Percentiles rank a stretch among this genome's conserved stretches.
Conservation (phyloP, 2,797 vertebrate species). For the Anguilla pacifica region DNA sequence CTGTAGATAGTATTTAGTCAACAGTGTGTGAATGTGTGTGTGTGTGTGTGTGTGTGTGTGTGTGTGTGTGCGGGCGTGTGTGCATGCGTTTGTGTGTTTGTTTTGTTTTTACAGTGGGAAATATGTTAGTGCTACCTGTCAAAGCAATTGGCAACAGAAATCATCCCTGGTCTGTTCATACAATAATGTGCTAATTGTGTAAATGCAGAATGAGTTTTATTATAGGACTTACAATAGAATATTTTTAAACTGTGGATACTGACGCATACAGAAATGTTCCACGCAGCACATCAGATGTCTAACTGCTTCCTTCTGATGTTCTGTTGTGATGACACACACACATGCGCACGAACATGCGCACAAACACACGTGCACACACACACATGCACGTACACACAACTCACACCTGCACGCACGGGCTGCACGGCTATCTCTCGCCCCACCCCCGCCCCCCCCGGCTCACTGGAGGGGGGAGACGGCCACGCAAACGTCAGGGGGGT, state of each 20-base stretch:
- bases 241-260: not conserved
- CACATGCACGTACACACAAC: slow-evolving; percentile 27
- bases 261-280: not conserved
- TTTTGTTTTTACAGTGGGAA: not conserved
- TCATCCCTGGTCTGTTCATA: not conserved
- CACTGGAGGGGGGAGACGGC: slow-evolving; percentile 52
- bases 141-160: not conserved
- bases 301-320: not conserved
- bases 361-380: slow-evolving; percentile 18
- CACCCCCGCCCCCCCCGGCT: not conserved
- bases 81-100: not conserved
- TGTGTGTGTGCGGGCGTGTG: not conserved
- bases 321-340: slow-evolving; percentile 34
- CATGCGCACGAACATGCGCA: slow-evolving; percentile 29
- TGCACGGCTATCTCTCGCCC: too few species aligned
- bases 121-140: not conserved
- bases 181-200: not conserved
- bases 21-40: not conserved
- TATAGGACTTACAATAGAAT: not conserved
- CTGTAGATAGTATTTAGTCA: not conserved
- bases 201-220: not conserved
- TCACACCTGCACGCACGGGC: slow-evolving; percentile 8
- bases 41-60: not conserved
- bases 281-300: not conserved
- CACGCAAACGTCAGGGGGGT: slow-evolving; percentile 76